A percentile compares a stretch with the other conserved stretches of the same genome.
Conservation (phyloP, 1,140 invertebrate genomes). For the Zaprionus gabonicus region DNA sequence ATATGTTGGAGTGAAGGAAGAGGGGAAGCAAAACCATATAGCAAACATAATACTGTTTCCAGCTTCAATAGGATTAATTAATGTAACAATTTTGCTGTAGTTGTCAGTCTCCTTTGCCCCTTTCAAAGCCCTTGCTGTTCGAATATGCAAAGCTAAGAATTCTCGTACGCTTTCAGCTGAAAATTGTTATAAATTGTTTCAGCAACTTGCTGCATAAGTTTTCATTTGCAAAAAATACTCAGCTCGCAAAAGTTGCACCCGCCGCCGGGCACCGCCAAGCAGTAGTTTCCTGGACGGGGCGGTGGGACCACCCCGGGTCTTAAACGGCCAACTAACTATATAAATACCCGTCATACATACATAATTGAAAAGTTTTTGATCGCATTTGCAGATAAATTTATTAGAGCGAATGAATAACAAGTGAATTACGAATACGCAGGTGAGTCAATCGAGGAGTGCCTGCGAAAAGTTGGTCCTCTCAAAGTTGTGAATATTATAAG, state of each 20-base stretch:
- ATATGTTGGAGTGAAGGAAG: too few relatives aligned
- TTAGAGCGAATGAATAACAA: slow-evolving; percentile 5
- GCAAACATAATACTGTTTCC: too few relatives aligned
- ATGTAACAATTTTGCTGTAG: neutral
- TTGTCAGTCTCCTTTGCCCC: neutral
- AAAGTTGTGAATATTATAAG: slow-evolving; percentile 8
- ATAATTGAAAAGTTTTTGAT: slow-evolving; percentile 30
- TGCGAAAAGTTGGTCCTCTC: slow-evolving; percentile 37
- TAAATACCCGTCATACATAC: slow-evolving; percentile 13
- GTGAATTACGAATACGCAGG: slow-evolving; percentile 2
- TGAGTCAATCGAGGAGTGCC: slow-evolving; percentile 11
- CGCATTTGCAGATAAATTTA: slow-evolving; percentile 10
- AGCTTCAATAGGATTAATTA: neutral
- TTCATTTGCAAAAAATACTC: slow-evolving; percentile 31
- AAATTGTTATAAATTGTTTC: slow-evolving; percentile 47
- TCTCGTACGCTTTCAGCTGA: neutral
- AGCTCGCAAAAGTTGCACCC: slow-evolving; percentile 20
- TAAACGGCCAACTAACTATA: slow-evolving; percentile 14
- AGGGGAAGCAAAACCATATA: neutral
- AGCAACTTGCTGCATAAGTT: slow-evolving; percentile 39
- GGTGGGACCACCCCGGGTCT: neutral
- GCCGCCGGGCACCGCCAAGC: neutral
- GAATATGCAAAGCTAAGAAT: neutral
- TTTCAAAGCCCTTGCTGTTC: neutral
- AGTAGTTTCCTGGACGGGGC: slow-evolving; percentile 18